Base-by-base conservation (phyloP, 2,888 invertebrate genomes). In the Cerceris ruficornis region DNA sequence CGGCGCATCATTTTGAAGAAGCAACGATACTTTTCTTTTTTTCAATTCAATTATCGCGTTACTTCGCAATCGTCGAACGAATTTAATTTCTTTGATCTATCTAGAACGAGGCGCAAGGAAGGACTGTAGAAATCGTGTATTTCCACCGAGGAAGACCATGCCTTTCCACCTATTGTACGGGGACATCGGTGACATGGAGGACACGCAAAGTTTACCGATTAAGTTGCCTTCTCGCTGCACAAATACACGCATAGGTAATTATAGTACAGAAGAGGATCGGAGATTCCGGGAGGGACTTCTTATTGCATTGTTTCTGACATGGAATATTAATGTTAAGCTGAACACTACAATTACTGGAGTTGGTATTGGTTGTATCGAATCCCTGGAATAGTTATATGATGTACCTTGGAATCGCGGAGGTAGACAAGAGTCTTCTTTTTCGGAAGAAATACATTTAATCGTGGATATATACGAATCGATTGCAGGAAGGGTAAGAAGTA, bases 101-200 rank as follows among this genome's bases (percentile, higher is more conserved):
- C 74, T 64, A 50, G 58, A 46, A 13, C 62, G 52, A 71, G 42
- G 58, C 52, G 13, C n/a, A 50, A 15, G 46, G 43, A 55, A 46
- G 52, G 41, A 85, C 85, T 85, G 85, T 62, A 58, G 57, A 54
- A 73, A 60, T n/a, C 41, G 67, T 14, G 58, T 46, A 74, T 70
- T 80, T 81, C 49, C 62, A 39, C 67, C 66, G 17, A 39, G 61
- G 57, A 46, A 55, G 68, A 69, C 75, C 42, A 58, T 43, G 42
- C 14, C n/a, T 72, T 77, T 55, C 69, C 52, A 42, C 50, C 46
- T 65, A 67, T 9, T 65, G 42, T 55, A 78, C 85, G 89, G 89
- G 83, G 89, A 89, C 87, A 83, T 89, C 89, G 88, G 87, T 74
- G 87, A 88, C 88, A 88, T 88, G 85, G 84, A 85, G 81, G 81